Evolutionary conservation across 2,113 vertebrate genomes (phyloP), one percentile per base, ranked within the genome.

Genomic region (Chaetodon auriga): DNA sequence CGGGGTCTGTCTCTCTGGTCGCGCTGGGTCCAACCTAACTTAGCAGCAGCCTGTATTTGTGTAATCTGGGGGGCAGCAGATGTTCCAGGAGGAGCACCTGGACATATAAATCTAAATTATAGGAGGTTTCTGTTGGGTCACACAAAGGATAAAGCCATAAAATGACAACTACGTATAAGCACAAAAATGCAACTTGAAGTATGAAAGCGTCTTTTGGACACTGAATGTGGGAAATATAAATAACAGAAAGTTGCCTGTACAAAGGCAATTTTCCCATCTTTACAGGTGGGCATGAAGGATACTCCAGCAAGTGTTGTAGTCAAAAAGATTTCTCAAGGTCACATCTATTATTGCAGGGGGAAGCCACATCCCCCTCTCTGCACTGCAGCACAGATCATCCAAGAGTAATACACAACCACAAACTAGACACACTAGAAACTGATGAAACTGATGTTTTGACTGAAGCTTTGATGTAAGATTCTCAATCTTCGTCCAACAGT

Each of bases 71-170:
- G 30, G 53, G 73, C 62, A 66, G 80, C 85, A 85, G 80, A 82
- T 89, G 81, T 81, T 84, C 38, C n/a, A 78, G 30, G 9, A 58
- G 36, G 35, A 81, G 43, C 77, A 87, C 74, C 83, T 88, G 80
- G 85, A 83, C 12, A 6, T 66, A 43, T 15, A 55, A 38, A 35
- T 68, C 16, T 30, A 61, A 82, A 75, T 18, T 43, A 58, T 13
- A 69, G 57, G 70, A 48, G 35, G 8, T 46, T 38, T 82, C 1
- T 51, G 14, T 66, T 66, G 62, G 76, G 70, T 78, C 78, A 74
- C 25, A 4, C 23, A 49, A 58, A 82, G 80, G 70, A 72, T 49
- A 80, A 21, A 36, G n/a, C 11, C 8, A 51, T 45, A 70, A 63
- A 78, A 74, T 69, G 13, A 58, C 45, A 84, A 53, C 15, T 46